Evolutionary conservation across 2,113 vertebrate species (phyloP).

Genomic region (Myrmecobius fasciatus): DNA sequence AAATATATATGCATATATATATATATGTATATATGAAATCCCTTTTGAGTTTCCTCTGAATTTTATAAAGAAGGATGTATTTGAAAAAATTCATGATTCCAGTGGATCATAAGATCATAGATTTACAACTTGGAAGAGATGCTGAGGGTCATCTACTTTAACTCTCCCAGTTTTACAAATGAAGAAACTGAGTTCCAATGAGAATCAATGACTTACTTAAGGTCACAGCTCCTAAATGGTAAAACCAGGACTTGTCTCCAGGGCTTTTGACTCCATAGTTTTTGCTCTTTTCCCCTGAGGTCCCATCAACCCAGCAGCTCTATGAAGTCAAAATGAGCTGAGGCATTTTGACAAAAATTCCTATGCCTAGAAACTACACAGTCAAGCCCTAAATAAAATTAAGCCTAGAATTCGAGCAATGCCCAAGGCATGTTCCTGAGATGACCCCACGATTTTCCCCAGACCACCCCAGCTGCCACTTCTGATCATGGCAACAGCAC

Average conservation of each 20-base stretch:
- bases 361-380: background rate
- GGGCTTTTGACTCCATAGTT: background rate
- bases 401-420: background rate
- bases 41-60: background rate
- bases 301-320: background rate
- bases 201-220: background rate
- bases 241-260: background rate
- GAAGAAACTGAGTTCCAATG: background rate
- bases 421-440: background rate
- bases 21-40: no score
- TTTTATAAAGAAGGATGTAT: background rate
- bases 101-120: background rate
- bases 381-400: background rate
- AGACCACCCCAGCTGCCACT: constrained; percentile 60
- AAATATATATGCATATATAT: no score
- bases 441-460: background rate
- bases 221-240: background rate
- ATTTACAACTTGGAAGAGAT: background rate
- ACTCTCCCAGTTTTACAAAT: background rate
- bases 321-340: background rate
- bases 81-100: background rate
- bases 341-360: background rate
- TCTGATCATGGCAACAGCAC: constrained; percentile 40
- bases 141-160: background rate
- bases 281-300: background rate